A percentile compares a stretch with the other conserved stretches of the same genome.
Conservation (phyloP, 1,140 invertebrate species). For the Leptoteleia sp. region DNA sequence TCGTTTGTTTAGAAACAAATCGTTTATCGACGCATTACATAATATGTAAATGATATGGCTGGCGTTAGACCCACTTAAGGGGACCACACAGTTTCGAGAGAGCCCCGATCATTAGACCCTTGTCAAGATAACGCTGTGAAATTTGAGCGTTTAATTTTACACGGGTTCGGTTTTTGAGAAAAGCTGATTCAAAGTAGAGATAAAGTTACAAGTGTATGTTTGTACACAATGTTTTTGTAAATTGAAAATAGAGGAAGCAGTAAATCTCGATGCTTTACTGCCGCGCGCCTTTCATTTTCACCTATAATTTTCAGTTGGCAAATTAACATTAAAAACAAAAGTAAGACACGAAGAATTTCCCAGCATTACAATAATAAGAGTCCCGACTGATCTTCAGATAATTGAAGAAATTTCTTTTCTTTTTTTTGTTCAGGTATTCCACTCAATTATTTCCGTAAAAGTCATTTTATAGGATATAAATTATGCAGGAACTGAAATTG, state of each 20-base stretch:
- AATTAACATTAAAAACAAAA: no score
- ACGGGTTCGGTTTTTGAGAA: slow-evolving; percentile 35
- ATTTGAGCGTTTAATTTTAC: slow-evolving; percentile 62
- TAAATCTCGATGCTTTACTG: no score
- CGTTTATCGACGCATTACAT: slow-evolving; percentile 35
- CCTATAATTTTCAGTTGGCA: no score
- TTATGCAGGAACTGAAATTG: no score
- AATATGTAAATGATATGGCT: slow-evolving; percentile 39
- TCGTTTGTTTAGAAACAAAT: slow-evolving; percentile 34
- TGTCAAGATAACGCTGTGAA: slow-evolving; percentile 55
- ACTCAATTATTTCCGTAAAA: no score
- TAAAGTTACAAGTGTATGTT: slow-evolving; percentile 40
- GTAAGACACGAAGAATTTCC: no score
- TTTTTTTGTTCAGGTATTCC: no score
- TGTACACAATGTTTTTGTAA: slow-evolving; percentile 22
- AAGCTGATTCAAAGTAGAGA: slow-evolving; percentile 30
- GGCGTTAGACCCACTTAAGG: slow-evolving; percentile 28
- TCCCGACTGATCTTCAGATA: no score
- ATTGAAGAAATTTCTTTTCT: no score
- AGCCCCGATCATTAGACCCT: slow-evolving; percentile 36
- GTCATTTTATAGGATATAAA: no score
- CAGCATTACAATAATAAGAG: no score
- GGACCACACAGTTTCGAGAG: slow-evolving; percentile 47
- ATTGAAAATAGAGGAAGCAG: slow-evolving; percentile 8
- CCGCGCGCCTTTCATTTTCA: no score